Percentiles rank a stretch among this genome's conserved stretches.
These are phyloP conservation scores for Poeciliopsis retropinna DNA, from an alignment of 2,113 vertebrate genomes.

Conservation along the genomic window DNA sequence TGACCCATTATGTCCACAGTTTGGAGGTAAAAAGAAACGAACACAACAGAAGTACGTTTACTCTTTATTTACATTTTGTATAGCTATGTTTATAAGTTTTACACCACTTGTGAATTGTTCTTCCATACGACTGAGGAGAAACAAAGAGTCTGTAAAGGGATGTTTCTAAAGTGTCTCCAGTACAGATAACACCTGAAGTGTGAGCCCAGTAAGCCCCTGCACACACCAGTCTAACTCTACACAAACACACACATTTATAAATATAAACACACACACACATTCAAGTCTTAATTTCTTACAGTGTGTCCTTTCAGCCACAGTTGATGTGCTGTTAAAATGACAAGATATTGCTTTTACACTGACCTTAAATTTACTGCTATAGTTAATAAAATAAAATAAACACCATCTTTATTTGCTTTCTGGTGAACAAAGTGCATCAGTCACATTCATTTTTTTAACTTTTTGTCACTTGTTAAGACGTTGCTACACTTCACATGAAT, in stretches of 20 bases:
- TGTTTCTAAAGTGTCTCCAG: conserved; percentile 44
- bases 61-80: conserved; percentile 63
- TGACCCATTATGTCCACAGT: not conserved
- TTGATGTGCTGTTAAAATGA: conserved; percentile 31
- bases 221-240: conserved; percentile 11
- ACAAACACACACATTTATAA: conserved; percentile 10
- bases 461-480: conserved; percentile 48
- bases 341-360: conserved; percentile 58
- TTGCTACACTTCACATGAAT: conserved; percentile 45
- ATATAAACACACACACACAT: conserved; percentile 27
- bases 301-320: conserved; percentile 22
- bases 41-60: conserved; percentile 18
- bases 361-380: conserved; percentile 30
- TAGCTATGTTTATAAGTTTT: conserved; percentile 40
- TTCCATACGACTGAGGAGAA: conserved; percentile 52
- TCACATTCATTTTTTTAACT: conserved; percentile 69
- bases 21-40: conserved; percentile 6
- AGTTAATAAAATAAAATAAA: conserved; percentile 42
- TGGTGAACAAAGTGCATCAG: conserved; percentile 56
- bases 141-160: conserved; percentile 39
- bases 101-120: conserved; percentile 55
- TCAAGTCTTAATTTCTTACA: conserved; percentile 20
- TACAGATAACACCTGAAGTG: conserved; percentile 36
- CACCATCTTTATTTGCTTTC: conserved; percentile 27
- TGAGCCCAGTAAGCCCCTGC: conserved; percentile 54